Base-by-base conservation (phyloP, 2,113 vertebrate genomes). In the Rhinolophus sinicus region DNA sequence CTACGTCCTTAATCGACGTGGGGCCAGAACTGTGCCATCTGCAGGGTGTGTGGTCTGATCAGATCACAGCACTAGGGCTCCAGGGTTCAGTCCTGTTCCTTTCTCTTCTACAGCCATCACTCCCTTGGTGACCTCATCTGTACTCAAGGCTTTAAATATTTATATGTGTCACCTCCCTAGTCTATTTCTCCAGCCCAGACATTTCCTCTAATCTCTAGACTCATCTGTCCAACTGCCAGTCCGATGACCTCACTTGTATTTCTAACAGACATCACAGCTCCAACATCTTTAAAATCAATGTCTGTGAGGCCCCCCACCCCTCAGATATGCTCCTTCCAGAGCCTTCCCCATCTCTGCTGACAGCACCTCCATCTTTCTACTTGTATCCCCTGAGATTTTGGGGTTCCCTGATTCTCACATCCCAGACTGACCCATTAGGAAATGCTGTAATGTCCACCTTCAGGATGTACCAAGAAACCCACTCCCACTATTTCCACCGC, bases 1-100 rank as follows among this genome's bases (percentile, higher is more conserved):
- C 10, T 13, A 0, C 1, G 2, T 4, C 33, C 14, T 38, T 33
- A 70, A 33, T 22, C 18, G 19, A 60, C 0, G 0, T 0, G 0
- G 30, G 6, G 24, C 1, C 16, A 38, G 58, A 47, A 50, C 8
- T 3, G 6, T 19, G 52, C 15, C 6, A 6, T 38, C 1, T 19
- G 38, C 52, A 4, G 33, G 3, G 30, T n/a, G 13, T 78, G 75
- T 35, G 21, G 8, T 64, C 44, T 83, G 35, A 77, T 64, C 5
- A 81, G 1, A 54, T 5, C 6, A 2, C 19, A 65, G 9, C 24
- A 24, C 3, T 19, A 44, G 8, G 6, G 1, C n/a, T 47, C 33
- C 52, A 47, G 22, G 3, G 9, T 64, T 69, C 24, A 26, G 22
- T 28, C 50, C 3, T 24, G 58, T 44, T 21, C 16, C 40, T 62